phyloP scores from a whole-genome alignment of 2,113 vertebrate genomes.

The Gadus chalcogrammus region DNA sequence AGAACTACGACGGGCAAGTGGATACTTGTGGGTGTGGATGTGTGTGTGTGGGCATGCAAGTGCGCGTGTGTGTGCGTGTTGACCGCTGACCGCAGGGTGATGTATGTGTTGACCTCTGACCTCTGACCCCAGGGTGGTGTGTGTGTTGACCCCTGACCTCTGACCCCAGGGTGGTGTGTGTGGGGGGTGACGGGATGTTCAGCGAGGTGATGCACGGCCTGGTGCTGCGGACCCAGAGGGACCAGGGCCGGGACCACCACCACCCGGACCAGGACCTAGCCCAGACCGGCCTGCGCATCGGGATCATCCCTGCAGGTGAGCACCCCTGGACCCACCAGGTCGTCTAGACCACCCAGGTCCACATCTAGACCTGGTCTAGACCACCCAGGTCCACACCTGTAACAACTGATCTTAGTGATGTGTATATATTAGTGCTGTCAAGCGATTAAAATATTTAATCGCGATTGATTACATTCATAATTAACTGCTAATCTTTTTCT shows the following conservation, averaged over 20 bases:
- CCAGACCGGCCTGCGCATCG: slow-evolving; percentile 82
- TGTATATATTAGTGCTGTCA: too few relatives aligned
- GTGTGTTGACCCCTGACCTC: slow-evolving; percentile 60
- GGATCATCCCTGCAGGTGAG: slow-evolving; percentile 92
- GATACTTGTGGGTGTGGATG: neutral
- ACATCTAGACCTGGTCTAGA: neutral
- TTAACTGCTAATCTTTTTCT: too few relatives aligned
- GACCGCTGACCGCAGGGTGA: too few relatives aligned
- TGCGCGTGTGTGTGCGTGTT: too few relatives aligned
- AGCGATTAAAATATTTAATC: too few relatives aligned
- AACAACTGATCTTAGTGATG: too few relatives aligned
- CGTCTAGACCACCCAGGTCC: neutral
- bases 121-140: slow-evolving; percentile 52
- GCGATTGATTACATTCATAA: too few relatives aligned
- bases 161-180: slow-evolving; percentile 84
- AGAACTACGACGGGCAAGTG: slow-evolving; percentile 91
- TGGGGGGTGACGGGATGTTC: slow-evolving; percentile 96
- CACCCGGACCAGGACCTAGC: slow-evolving; percentile 74
- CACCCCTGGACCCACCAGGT: neutral
- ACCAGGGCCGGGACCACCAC: slow-evolving; percentile 80
- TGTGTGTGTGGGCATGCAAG: too few relatives aligned
- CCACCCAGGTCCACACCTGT: neutral
- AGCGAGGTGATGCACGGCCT: slow-evolving; percentile 93
- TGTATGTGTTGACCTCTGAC: too few relatives aligned
- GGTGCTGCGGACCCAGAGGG: slow-evolving; percentile 81